Evolutionary conservation across 1,140 invertebrate species (phyloP).

Genomic region (Anthonomus grandis): DNA sequence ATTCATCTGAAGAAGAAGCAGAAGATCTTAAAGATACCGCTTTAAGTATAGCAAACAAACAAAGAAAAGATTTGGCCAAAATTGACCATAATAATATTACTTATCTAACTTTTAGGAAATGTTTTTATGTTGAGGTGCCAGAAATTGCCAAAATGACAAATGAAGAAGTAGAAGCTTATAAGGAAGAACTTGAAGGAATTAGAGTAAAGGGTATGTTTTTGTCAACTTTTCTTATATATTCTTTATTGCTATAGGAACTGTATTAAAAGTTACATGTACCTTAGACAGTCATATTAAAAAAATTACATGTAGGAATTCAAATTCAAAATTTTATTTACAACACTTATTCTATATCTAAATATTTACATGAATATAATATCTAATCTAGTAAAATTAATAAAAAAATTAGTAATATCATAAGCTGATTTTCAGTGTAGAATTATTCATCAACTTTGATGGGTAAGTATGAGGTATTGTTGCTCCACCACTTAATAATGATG

Average conservation of each 20-base stretch:
- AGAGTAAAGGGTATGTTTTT: constrained; percentile 67
- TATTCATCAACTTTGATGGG: no score
- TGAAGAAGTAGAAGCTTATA: constrained; percentile 84
- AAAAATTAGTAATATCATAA: no score
- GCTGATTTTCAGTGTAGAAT: no score
- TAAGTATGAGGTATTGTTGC: no score
- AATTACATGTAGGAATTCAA: no score
- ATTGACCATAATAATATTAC: constrained; percentile 81
- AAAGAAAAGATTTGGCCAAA: constrained; percentile 85
- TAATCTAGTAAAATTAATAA: no score
- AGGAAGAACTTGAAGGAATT: constrained; percentile 81
- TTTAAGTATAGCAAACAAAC: constrained; percentile 81
- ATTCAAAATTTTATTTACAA: no score
- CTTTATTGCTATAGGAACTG: background rate
- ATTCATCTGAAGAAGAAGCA: constrained; percentile 94
- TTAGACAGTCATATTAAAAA: no score
- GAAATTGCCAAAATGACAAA: constrained; percentile 84
- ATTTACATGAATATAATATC: no score
- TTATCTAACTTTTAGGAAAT: constrained; percentile 89
- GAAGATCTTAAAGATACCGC: constrained; percentile 92
- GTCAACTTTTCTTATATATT: background rate
- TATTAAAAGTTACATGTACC: background rate
- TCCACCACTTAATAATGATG: no score
- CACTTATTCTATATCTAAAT: no score
- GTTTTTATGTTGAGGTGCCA: constrained; percentile 91